phyloP scores from a whole-genome alignment of 1,140 invertebrate species.

The Eueides isabella region DNA sequence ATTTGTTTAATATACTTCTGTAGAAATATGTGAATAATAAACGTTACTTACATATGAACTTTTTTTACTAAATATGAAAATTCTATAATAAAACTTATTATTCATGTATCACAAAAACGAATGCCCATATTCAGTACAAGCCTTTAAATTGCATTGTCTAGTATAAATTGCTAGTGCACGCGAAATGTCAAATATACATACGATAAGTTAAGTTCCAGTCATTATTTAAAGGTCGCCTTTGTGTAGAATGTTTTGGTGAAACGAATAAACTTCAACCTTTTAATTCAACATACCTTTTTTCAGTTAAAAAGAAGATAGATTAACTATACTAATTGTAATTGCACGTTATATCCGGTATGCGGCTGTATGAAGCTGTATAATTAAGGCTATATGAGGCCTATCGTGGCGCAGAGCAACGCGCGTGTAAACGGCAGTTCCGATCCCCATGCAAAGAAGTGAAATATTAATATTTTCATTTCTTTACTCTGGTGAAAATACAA shows the following conservation, averaged over 20 bases:
- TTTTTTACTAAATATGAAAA: background rate
- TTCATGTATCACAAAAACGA: background rate
- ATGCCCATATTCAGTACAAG: background rate
- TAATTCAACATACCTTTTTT: background rate
- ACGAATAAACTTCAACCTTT: background rate
- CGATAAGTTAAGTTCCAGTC: conserved; percentile 2
- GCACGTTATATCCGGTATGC: background rate
- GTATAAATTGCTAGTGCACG: conserved; percentile 7
- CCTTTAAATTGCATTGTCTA: conserved; percentile 14
- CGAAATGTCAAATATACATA: conserved; percentile 22
- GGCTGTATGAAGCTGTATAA: too few relatives aligned
- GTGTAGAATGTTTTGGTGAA: conserved; percentile 6
- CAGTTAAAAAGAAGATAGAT: background rate
- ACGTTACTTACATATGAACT: too few relatives aligned
- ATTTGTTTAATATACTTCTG: too few relatives aligned
- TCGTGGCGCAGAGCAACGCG: too few relatives aligned
- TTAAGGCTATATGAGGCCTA: too few relatives aligned
- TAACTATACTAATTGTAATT: background rate
- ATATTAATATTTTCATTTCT: too few relatives aligned
- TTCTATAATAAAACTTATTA: background rate
- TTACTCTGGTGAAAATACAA: too few relatives aligned
- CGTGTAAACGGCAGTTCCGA: too few relatives aligned
- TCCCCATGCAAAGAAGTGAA: too few relatives aligned
- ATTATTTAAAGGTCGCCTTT: conserved; percentile 23
- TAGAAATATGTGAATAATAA: too few relatives aligned